These are phyloP conservation scores for Microcebus ravelobensis DNA, from an alignment of 2,113 vertebrate genomes.

Conservation along the genomic window DNA sequence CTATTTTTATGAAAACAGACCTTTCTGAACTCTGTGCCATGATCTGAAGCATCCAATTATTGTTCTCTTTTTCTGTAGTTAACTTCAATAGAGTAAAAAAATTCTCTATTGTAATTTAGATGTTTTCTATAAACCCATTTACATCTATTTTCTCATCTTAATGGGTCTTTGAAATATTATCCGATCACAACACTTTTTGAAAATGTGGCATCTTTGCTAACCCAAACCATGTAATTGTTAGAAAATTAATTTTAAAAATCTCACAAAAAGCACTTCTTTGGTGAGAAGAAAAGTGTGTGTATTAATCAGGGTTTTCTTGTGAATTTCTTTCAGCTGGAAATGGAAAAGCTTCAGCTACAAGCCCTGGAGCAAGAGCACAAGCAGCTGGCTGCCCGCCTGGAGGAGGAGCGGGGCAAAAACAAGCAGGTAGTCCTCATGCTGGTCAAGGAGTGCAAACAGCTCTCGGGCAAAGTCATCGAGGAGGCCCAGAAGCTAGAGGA, in stretches of 20 bases:
- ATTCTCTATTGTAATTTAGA: not conserved
- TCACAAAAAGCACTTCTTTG: not conserved
- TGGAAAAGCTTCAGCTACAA: slow-evolving; percentile 96
- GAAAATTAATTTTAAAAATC: not conserved
- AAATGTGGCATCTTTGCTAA: not conserved
- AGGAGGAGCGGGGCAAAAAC: slow-evolving; percentile 97
- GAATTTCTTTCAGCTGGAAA: slow-evolving; percentile 90
- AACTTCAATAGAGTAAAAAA: not conserved
- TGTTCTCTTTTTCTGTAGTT: not conserved
- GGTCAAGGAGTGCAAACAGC: slow-evolving; percentile 96
- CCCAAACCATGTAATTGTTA: not conserved
- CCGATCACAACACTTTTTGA: not conserved
- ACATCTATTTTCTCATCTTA: slow-evolving; percentile 7
- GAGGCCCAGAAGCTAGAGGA: slow-evolving; percentile 95
- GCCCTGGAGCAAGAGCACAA: slow-evolving; percentile 95
- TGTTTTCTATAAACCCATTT: slow-evolving; percentile 8
- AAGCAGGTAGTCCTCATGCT: slow-evolving; percentile 97
- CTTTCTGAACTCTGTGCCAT: not conserved
- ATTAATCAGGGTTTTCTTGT: slow-evolving; percentile 64
- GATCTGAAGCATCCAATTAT: not conserved
- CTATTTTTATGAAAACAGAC: slow-evolving; percentile 24
- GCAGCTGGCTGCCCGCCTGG: slow-evolving; percentile 92
- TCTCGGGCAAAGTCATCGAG: slow-evolving; percentile 93
- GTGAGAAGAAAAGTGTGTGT: not conserved
- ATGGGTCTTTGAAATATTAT: not conserved